These are phyloP conservation scores for Chironomus riparius DNA, from an alignment of 2,888 invertebrate genomes.

Conservation along the genomic window DNA sequence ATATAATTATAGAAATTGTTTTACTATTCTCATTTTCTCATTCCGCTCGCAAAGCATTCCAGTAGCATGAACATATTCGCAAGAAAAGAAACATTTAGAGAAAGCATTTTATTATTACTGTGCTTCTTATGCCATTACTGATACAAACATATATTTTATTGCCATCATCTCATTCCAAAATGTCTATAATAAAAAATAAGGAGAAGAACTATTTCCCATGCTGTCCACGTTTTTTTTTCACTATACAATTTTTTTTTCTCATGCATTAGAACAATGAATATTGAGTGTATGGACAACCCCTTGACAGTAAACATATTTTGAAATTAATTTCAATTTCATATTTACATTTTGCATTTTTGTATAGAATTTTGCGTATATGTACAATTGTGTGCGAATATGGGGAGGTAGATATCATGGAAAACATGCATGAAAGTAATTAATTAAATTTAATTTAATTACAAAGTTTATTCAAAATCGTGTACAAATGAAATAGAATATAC, in stretches of 20 bases:
- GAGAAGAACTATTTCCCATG: no score
- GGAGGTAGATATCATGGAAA: not conserved
- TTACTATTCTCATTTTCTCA: slow-evolving; percentile 1
- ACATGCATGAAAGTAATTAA: slow-evolving; percentile 24
- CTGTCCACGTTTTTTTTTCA: no score
- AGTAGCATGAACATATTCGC: no score
- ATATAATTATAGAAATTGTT: slow-evolving; percentile 27
- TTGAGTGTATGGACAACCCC: not conserved
- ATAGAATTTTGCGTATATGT: not conserved
- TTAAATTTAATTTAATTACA: slow-evolving; percentile 27
- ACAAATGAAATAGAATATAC: not conserved
- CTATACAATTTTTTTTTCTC: no score
- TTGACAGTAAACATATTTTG: slow-evolving; percentile 8
- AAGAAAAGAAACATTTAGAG: no score
- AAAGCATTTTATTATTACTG: no score
- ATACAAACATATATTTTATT: no score
- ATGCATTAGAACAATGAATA: not conserved
- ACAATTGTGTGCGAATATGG: not conserved
- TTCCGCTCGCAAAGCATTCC: not conserved
- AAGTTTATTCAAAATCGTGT: slow-evolving; percentile 22
- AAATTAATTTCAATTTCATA: slow-evolving; percentile 18
- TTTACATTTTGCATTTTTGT: not conserved
- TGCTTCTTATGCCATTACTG: no score
- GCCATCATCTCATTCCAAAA: no score
- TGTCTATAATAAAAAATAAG: no score